Percentiles rank a stretch among this genome's conserved stretches.
phyloP scores from a whole-genome alignment of 2,797 vertebrate species.

The Limnodromus scolopaceus region DNA sequence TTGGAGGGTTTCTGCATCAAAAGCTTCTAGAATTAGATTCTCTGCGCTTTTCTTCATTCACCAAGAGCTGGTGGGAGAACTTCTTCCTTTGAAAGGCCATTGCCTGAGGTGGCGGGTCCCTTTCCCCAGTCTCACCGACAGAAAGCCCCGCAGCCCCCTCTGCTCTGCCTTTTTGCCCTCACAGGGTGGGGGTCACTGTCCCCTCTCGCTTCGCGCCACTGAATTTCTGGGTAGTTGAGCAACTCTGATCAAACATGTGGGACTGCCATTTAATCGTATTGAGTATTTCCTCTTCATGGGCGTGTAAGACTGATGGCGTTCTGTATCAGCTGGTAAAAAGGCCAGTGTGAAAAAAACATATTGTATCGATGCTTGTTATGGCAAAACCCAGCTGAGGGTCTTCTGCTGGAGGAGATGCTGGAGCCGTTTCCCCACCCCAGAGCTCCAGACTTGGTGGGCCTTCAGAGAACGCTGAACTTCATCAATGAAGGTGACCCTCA shows the following conservation, averaged over 20 bases:
- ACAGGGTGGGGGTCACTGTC: fast-evolving
- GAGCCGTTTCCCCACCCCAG: fast-evolving
- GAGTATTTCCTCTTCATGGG: not conserved
- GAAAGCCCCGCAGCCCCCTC: too few species aligned
- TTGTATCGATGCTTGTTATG: not conserved
- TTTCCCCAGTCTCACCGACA: not conserved
- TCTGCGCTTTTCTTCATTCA: not conserved
- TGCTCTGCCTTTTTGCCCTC: fast-evolving
- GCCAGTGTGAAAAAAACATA: not conserved
- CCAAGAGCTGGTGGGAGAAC: not conserved
- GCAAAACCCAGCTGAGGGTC: not conserved
- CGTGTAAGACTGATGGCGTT: not conserved
- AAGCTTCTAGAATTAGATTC: not conserved
- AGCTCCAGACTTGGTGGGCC: fast-evolving
- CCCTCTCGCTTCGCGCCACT: not conserved
- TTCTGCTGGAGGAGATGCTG: not conserved
- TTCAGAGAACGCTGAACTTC: not conserved
- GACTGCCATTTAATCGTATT: fast-evolving
- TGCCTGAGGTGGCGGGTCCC: not conserved
- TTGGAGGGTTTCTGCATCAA: not conserved
- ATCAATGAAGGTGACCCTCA: fast-evolving
- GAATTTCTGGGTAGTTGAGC: not conserved
- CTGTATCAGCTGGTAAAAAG: not conserved
- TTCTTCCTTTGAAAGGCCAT: not conserved
- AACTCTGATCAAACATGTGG: not conserved